phyloP scores from a whole-genome alignment of 2,797 vertebrate genomes.

The Micrastur ruficollis region DNA sequence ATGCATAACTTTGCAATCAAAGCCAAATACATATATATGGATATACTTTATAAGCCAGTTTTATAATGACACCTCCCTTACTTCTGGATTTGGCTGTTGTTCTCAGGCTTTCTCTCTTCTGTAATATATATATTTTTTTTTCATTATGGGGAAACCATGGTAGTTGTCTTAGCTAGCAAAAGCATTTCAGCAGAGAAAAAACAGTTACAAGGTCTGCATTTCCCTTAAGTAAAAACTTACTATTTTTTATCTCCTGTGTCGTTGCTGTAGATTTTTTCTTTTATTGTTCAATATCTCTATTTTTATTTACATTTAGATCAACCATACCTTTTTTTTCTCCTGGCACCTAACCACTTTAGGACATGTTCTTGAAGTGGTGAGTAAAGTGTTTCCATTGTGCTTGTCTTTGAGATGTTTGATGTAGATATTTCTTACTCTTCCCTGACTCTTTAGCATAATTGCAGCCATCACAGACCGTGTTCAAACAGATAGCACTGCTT shows the following conservation, averaged over 20 bases:
- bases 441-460: not conserved
- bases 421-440: not conserved
- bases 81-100: not conserved
- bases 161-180: not conserved
- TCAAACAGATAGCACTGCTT: not conserved
- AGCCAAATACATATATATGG: accelerated
- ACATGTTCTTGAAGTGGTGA: not conserved
- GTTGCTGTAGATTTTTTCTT: not conserved
- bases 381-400: not conserved
- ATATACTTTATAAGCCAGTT: not conserved
- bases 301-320: not conserved
- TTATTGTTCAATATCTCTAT: not conserved
- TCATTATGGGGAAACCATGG: not conserved
- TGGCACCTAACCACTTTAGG: not conserved
- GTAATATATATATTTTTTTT: not conserved
- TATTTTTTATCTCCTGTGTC: not conserved
- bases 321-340: accelerated
- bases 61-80: not conserved
- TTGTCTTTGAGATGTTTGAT: not conserved
- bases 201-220: not conserved
- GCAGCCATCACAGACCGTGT: accelerated
- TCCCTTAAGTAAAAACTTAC: not conserved
- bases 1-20: not conserved
- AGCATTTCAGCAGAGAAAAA: not conserved
- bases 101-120: not conserved